These are phyloP conservation scores for Oxyruncus cristatus DNA, from an alignment of 2,113 vertebrate genomes.

Conservation along the genomic window DNA sequence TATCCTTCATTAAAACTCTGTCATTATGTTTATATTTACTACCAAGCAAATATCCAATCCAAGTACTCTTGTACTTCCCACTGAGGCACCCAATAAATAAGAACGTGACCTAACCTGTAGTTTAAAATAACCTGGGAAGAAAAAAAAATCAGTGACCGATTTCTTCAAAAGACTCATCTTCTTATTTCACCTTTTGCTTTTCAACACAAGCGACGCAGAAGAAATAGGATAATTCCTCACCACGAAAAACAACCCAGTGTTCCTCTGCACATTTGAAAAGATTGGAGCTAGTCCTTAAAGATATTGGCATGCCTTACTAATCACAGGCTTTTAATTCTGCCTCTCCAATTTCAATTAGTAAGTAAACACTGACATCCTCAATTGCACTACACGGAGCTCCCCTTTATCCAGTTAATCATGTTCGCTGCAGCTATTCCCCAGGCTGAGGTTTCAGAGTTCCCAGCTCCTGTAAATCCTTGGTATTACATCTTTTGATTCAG, in stretches of 20 bases:
- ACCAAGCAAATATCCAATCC: not conserved
- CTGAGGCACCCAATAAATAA: not conserved
- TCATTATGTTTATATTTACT: not conserved
- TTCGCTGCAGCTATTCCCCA: not conserved
- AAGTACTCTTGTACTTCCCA: not conserved
- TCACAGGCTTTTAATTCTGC: slow-evolving; percentile 40
- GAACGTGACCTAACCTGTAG: not conserved
- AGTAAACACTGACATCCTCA: slow-evolving; percentile 32
- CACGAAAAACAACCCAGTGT: not conserved
- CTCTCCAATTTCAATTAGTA: slow-evolving; percentile 55
- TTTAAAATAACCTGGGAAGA: not conserved
- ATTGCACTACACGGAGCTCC: not conserved
- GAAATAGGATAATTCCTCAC: not conserved
- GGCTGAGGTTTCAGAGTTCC: not conserved
- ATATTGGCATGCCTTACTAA: not conserved
- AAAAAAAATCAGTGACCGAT: not conserved
- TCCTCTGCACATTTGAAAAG: not conserved
- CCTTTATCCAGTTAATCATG: slow-evolving; percentile 48
- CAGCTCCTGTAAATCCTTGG: not conserved
- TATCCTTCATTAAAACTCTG: not conserved
- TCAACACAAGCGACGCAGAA: not conserved
- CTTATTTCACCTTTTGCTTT: not conserved
- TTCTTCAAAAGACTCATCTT: not conserved
- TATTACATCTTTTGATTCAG: slow-evolving; percentile 25
- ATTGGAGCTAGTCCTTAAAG: not conserved